Evolutionary conservation across 2,113 vertebrate species (phyloP).

Genomic region (Potamarius usumacintae): DNA sequence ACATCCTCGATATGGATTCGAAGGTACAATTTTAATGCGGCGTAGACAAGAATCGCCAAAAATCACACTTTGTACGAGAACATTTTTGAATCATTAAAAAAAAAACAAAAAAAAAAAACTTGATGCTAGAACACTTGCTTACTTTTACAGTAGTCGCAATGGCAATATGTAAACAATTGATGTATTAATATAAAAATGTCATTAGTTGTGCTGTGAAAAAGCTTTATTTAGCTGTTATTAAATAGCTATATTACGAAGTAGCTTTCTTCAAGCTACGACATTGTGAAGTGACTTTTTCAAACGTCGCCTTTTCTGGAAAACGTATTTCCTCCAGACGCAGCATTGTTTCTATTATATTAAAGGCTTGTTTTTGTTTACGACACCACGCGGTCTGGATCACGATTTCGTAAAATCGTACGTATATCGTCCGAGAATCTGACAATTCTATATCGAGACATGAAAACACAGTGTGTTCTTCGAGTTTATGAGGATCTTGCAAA

Average conservation of each 20-base stretch:
- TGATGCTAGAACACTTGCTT: too few species aligned
- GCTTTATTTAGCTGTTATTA: too few species aligned
- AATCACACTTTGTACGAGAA: not conserved
- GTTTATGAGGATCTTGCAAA: too few species aligned
- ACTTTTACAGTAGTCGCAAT: too few species aligned
- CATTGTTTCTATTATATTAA: not conserved
- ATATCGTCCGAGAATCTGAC: too few species aligned
- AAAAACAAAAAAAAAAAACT: too few species aligned
- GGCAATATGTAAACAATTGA: not conserved
- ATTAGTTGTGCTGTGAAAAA: too few species aligned
- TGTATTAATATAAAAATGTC: not conserved
- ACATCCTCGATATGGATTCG: not conserved
- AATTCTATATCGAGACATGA: too few species aligned
- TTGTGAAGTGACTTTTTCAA: too few species aligned
- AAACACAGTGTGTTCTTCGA: too few species aligned
- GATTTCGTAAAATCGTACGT: not conserved
- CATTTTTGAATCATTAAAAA: too few species aligned
- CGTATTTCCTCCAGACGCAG: not conserved
- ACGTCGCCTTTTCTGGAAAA: not conserved
- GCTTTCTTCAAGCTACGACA: not conserved
- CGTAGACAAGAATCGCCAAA: not conserved
- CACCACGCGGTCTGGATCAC: not conserved
- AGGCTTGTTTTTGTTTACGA: not conserved
- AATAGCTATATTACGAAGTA: too few species aligned
- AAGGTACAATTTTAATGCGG: not conserved